Evolutionary conservation across 1,140 invertebrate genomes (phyloP).

Genomic region (Camponotus floridanus): DNA sequence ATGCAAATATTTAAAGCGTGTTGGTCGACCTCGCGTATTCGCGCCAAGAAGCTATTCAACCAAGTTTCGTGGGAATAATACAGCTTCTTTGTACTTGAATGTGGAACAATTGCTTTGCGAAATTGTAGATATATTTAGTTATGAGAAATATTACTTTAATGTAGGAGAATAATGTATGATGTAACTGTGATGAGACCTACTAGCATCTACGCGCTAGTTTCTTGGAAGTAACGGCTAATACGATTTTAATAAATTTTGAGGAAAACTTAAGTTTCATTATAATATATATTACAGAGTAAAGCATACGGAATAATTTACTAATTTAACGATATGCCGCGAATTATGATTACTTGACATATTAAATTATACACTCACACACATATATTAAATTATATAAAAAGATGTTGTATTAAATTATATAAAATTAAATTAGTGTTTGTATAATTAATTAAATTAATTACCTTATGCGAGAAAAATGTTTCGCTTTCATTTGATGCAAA

Average conservation of each 20-base stretch:
- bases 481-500: neutral
- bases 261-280: neutral
- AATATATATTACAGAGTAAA: neutral
- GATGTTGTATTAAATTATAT: neutral
- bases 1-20: constrained; percentile 50
- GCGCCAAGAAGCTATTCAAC: neutral
- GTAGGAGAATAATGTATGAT: neutral
- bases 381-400: too few relatives aligned
- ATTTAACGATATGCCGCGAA: neutral
- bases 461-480: neutral
- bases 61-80: constrained; percentile 14
- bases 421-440: neutral
- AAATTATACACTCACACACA: neutral
- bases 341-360: too few relatives aligned
- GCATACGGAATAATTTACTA: neutral
- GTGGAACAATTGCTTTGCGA: constrained; percentile 32
- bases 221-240: constrained; percentile 26
- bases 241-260: constrained; percentile 6
- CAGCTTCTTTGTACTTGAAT: constrained; percentile 21
- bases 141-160: constrained; percentile 37
- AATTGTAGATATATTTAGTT: constrained; percentile 34
- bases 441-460: neutral
- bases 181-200: neutral
- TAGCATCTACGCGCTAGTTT: neutral
- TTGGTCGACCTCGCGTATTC: constrained; percentile 20